phyloP scores from a whole-genome alignment of 2,888 invertebrate species.

The Agriopis leucophaearia region DNA sequence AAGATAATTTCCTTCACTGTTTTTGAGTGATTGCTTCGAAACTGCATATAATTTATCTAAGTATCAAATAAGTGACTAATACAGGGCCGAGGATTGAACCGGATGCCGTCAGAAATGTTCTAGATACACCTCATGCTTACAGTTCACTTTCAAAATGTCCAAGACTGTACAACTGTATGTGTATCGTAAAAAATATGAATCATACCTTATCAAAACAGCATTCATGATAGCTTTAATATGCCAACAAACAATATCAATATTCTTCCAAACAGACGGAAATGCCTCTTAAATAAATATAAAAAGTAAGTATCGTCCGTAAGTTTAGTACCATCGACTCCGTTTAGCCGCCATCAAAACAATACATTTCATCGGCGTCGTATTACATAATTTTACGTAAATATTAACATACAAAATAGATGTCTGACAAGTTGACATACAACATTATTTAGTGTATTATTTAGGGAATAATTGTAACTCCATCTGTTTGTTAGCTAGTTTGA shows the following conservation, averaged over 20 bases:
- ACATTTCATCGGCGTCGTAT: conserved; percentile 25
- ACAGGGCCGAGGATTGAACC: too few relatives aligned
- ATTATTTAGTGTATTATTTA: too few relatives aligned
- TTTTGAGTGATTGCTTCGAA: too few relatives aligned
- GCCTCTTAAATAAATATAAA: conserved; percentile 22
- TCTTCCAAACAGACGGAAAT: conserved; percentile 13
- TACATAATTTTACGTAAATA: conserved; percentile 19
- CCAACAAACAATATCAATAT: conserved; percentile 2
- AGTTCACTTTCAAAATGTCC: too few relatives aligned
- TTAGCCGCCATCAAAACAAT: conserved; percentile 16
- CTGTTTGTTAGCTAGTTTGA: too few relatives aligned
- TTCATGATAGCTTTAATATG: background rate
- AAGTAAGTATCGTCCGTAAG: conserved; percentile 11
- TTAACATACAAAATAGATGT: background rate
- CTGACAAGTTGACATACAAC: background rate
- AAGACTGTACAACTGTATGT: too few relatives aligned
- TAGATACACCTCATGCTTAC: too few relatives aligned
- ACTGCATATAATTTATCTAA: too few relatives aligned
- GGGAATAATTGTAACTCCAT: too few relatives aligned
- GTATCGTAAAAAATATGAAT: background rate
- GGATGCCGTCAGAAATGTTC: too few relatives aligned
- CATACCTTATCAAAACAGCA: background rate
- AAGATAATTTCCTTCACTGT: too few relatives aligned
- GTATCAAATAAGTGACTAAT: too few relatives aligned
- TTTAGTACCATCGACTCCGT: conserved; percentile 26